A percentile compares a stretch with the other conserved stretches of the same genome.
Conservation (phyloP, 2,113 vertebrate species). For the Tylochromis polylepis region DNA sequence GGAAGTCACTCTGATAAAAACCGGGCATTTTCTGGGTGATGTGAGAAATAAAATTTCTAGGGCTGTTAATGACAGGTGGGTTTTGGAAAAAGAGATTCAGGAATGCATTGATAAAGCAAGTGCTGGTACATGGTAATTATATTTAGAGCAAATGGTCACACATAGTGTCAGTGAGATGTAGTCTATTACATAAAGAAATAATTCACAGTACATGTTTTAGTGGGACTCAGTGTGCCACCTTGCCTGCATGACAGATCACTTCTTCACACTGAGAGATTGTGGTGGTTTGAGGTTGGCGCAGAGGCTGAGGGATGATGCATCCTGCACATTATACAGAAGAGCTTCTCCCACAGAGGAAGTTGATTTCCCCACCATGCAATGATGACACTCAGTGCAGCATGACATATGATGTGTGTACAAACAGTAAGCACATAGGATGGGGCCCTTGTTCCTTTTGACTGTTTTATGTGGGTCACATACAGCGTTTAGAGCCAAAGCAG, state of each 20-base stretch:
- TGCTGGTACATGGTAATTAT: not conserved
- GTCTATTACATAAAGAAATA: constrained; percentile 15
- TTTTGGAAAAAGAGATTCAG: not conserved
- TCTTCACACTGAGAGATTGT: constrained; percentile 47
- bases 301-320: constrained; percentile 50
- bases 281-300: constrained; percentile 28
- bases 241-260: constrained; percentile 43
- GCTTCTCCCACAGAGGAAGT: constrained; percentile 39
- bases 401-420: constrained; percentile 62
- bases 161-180: not conserved
- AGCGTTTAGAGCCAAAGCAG: not conserved
- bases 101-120: not conserved
- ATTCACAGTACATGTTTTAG: constrained; percentile 8
- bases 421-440: constrained; percentile 26
- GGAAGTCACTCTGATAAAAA: not conserved
- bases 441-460: constrained; percentile 18
- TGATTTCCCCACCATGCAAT: constrained; percentile 35
- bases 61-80: not conserved
- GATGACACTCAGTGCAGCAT: constrained; percentile 41
- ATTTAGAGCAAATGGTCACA: not conserved
- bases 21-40: not conserved
- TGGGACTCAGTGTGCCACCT: constrained; percentile 26
- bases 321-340: constrained; percentile 44
- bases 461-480: constrained; percentile 55
- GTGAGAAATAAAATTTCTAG: not conserved